Base-by-base conservation (phyloP, 2,113 vertebrate species). In the Melanerpes formicivorus region DNA sequence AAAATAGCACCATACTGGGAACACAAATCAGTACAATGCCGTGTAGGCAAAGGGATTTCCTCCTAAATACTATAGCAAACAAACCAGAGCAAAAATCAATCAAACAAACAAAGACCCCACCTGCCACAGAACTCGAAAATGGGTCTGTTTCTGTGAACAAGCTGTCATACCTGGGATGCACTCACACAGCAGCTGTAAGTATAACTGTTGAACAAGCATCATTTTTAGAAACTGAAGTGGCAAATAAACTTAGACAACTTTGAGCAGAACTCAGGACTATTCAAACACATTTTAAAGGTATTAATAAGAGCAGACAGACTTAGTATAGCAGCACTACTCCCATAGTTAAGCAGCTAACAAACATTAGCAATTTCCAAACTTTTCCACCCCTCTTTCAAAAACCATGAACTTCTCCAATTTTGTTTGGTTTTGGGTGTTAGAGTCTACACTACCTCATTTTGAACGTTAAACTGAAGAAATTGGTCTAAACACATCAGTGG, bases 21-120 rank as follows among this genome's bases (percentile, higher is more conserved):
- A 48, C 8, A 65, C 5, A 29, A 60, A 40, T 60, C 52, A 34
- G 18, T 23, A 34, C 5, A 11, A 5, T 11, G 9, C 34, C 34
- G 8, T 27, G 25, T 18, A 66, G 37, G 64, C 18, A 80, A 70
- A 87, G 9, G 19, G 14, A 58, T 70, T 78, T 82, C 78, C 30
- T 64, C 50, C 42, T 46, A 58, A 77, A 48, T 63, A 54, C 9
- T 37, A 50, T 2, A 48, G 56, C 23, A 46, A 40, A 63, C 27
- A 27, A 32, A n/a, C 30, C 50, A 6, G 22, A 52, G 50, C 50
- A 52, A 52, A 52, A 37, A 30, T 18, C 30, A 21, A 23, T 5
- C 19, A 19, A 19, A 10, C 11, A 50, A 50, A 22, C 18, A 5
- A 9, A 15, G 23, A 50, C 42, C 14, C 14, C 2, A 7, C 0